Base-by-base conservation (phyloP, 64 coral and sea anemone genomes). In the Orbicella faveolata region DNA sequence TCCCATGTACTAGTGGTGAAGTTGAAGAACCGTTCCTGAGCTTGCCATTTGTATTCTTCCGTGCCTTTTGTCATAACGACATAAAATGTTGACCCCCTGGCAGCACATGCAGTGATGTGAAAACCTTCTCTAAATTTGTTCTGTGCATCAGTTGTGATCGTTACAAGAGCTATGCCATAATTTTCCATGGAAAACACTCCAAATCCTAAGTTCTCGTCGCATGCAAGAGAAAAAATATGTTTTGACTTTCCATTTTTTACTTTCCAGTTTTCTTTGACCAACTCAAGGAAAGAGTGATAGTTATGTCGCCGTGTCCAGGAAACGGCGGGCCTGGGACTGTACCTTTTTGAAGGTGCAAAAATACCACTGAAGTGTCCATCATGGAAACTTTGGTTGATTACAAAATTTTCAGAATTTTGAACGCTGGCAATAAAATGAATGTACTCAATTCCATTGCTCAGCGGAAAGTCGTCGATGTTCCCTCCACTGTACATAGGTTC, bases 401-500 rank as follows among this genome's bases (percentile, higher is more conserved):
- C 16, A 34, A 80, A 2, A 2, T 26, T 61, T 35, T 61, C 4
- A 65, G 8, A 0, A n/a, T n/a, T n/a, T n/a, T n/a, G n/a, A n/a
- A n/a, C n/a, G 25, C 59, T 61, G 1, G 0, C 11, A 0, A 83
- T 21, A 6, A 83, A 39, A 21, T 83, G 61, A 21, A 7, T 37
- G 59, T 83, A 83, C 2, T 34, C 25, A 65, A 63, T 15, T 36
- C 57, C 34, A 21, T 3, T 20, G 80, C 34, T 36, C 23, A 83
- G 11, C 1, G 80, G 80, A 63, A 66, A 83, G 6, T 83, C 61
- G 1, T 10, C 0, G 0, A 14, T 1, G 25, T 64, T 83, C 21
- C 80, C 80, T 65, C 80, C 59, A 23, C 80, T 66, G 80, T 65
- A 83, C 15, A 83, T 23, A 3, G 80, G 80, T 23, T 83, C 80